A percentile compares a stretch with the other conserved stretches of the same genome.
Conservation (phyloP, 2,888 invertebrate genomes). For the Parascotia fuliginaria region DNA sequence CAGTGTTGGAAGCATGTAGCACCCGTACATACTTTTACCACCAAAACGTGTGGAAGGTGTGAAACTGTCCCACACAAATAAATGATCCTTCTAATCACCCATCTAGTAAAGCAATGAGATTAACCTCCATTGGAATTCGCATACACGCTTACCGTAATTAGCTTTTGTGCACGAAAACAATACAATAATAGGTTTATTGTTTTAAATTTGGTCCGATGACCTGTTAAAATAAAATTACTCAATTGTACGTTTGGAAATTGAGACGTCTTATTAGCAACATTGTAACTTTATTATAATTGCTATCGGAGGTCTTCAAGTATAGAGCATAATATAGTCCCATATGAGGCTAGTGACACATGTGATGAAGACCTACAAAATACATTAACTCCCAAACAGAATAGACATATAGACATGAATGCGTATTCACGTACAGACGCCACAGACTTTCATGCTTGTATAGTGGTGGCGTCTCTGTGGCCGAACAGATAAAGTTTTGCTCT, state of each 20-base stretch:
- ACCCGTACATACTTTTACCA: slow-evolving; percentile 2
- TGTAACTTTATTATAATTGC: slow-evolving; percentile 18
- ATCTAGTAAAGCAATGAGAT: slow-evolving; percentile 61
- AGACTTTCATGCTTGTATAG: too few species aligned
- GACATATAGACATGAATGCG: too few species aligned
- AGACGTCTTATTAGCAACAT: slow-evolving; percentile 16
- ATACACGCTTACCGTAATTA: slow-evolving; percentile 71
- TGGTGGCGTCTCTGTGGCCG: too few species aligned
- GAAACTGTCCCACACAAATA: slow-evolving; percentile 51
- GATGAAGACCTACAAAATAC: too few species aligned
- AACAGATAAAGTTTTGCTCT: too few species aligned
- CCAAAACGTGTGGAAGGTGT: slow-evolving; percentile 35
- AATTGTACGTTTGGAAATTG: slow-evolving; percentile 28
- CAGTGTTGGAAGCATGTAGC: slow-evolving; percentile 32
- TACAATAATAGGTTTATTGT: slow-evolving; percentile 78
- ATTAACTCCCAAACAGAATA: too few species aligned
- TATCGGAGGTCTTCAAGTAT: too few species aligned
- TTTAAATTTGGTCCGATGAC: slow-evolving; percentile 60
- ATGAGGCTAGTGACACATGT: neutral
- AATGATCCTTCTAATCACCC: slow-evolving; percentile 53
- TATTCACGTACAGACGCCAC: too few species aligned
- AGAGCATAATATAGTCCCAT: neutral
- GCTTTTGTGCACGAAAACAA: slow-evolving; percentile 79
- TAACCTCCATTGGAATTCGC: slow-evolving; percentile 64
- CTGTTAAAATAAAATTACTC: slow-evolving; percentile 52